These are phyloP conservation scores for Eurypyga helias DNA, from an alignment of 2,113 vertebrate genomes.

Conservation along the genomic window DNA sequence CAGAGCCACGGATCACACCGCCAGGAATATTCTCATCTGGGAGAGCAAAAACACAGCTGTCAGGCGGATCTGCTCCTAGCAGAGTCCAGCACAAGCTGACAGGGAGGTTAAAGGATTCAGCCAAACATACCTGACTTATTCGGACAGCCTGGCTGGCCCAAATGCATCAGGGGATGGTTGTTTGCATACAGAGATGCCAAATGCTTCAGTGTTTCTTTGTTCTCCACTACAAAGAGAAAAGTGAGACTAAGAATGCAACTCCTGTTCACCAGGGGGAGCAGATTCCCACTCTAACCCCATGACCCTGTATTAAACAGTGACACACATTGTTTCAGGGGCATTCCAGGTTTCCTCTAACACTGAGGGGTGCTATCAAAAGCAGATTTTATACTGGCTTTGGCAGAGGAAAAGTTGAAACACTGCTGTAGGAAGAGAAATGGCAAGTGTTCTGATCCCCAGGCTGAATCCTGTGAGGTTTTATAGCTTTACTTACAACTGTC, in stretches of 20 bases:
- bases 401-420: not conserved
- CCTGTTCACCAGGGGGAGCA: not conserved
- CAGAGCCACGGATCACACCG: slow-evolving; percentile 92
- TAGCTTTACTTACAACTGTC: not conserved
- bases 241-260: not conserved
- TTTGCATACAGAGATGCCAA: slow-evolving; percentile 92
- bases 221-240: slow-evolving; percentile 82
- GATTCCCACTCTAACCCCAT: not conserved
- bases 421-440: not conserved
- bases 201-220: slow-evolving; percentile 92
- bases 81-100: not conserved
- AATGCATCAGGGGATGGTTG: slow-evolving; percentile 92
- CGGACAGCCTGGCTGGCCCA: slow-evolving; percentile 88
- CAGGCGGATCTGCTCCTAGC: not conserved
- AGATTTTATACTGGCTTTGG: not conserved
- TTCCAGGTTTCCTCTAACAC: not conserved
- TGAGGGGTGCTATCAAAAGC: not conserved
- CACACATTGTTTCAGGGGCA: not conserved
- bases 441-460: not conserved
- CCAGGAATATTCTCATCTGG: slow-evolving; percentile 83
- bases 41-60: not conserved
- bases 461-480: not conserved
- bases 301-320: not conserved
- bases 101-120: not conserved
- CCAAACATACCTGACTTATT: slow-evolving; percentile 86